Evolutionary conservation across 2,797 vertebrate species (phyloP), one percentile per base, ranked within the genome.

Genomic region (Thaleichthys pacificus): DNA sequence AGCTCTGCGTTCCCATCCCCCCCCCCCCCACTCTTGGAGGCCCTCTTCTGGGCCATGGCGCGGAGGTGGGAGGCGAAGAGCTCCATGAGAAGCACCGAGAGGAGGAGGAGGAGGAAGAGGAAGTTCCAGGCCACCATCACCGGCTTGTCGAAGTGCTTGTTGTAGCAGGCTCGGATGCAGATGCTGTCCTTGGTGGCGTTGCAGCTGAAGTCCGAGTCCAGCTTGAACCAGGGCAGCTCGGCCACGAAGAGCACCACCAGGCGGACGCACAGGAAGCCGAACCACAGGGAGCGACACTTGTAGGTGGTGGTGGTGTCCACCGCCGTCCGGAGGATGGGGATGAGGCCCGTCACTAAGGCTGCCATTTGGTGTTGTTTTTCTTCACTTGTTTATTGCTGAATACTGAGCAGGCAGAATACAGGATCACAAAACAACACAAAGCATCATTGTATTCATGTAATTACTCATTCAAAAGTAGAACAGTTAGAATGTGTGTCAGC

Each of bases 271-370:
- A 91, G 83, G 64, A 89, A 71, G 71, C 82, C 85, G 0, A 89
- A 91, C 86, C 86, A 89, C 72, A 88, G 11, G 0, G 82, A 81
- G 51, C 82, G 72, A 69, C 85, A 85, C 76, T 85, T 90, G 80
- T 89, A 86, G 49, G 78, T 72, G 71, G 80, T 77, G 61, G 79
- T 87, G 75, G 83, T 71, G 2, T 93, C 86, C 60, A 84, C 84
- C 0, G 87, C 88, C 0, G 89, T 90, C 19, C 85, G 80, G 32
- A 90, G 80, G 74, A 90, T 87, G n/a, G 87, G 91, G 61, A 89
- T 89, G 47, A 91, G 84, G 14, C 86, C 82, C 0, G 87, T 91
- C 72, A 91, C 84, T 69, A 92, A 61, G 0, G 87, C 88, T 47
- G 74, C 80, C 79, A 80, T 80, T 0, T 3, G 72, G 22, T 14